phyloP scores from a whole-genome alignment of 2,888 invertebrate genomes.

The Callyntrura sp. region DNA sequence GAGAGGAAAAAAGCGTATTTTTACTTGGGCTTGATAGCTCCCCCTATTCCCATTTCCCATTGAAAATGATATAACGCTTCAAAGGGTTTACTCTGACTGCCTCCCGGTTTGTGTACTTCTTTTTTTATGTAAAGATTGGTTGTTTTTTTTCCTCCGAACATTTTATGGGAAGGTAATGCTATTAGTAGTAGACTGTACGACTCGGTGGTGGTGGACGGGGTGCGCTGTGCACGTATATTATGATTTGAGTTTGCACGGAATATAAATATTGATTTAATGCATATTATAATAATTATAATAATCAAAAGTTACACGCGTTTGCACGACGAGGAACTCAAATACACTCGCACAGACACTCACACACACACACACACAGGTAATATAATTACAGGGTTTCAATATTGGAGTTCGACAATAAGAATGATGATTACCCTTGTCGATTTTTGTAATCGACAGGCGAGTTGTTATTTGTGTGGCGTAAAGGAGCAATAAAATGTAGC shows the following conservation, averaged over 20 bases:
- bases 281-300: conserved; percentile 9
- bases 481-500: no score
- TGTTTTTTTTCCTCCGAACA: conserved; percentile 7
- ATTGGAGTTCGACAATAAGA: neutral
- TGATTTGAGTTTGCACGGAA: conserved; percentile 1
- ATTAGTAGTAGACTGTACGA: neutral
- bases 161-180: neutral
- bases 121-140: conserved; percentile 3
- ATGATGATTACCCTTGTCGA: neutral
- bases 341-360: neutral
- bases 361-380: conserved; percentile 14
- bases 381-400: conserved; percentile 46
- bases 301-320: neutral
- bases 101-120: neutral
- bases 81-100: neutral
- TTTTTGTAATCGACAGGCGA: no score
- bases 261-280: neutral
- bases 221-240: neutral
- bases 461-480: no score
- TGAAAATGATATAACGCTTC: neutral
- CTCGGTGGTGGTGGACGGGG: no score
- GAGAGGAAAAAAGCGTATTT: neutral
- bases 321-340: no score
- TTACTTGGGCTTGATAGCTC: conserved; percentile 1
- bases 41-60: neutral